Base-by-base conservation (phyloP, 2,888 invertebrate genomes). In the Ophion slaviceki region DNA sequence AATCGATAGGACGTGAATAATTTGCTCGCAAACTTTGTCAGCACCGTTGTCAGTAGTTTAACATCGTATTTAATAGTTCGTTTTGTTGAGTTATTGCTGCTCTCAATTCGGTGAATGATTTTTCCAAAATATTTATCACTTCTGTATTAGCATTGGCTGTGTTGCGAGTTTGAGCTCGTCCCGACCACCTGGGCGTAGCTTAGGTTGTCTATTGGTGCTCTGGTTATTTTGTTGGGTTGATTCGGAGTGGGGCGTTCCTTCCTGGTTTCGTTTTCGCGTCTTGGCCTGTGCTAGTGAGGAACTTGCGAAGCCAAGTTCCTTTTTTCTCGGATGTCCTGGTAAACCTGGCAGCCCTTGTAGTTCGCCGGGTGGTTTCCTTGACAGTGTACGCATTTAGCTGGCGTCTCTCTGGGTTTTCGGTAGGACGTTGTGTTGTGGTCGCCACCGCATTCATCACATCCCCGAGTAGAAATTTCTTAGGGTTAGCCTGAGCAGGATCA, bases 31-130 rank as follows among this genome's bases (percentile, higher is more conserved):
- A 66, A 66, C 76, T 64, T 76, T 45, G 66, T 76, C 11, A 76
- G 57, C 40, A 75, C 11, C 17, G 24, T 75, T n/a, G 47, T 45
- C 40, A 40, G 70, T 71, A 47, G 8, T 71, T 71, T 71, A 71
- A 2, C 28, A 47, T 62, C 24, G 66, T 32, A 11, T 36, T 66
- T n/a, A 75, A 40, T 5, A 75, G 75, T 62, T 75, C 17, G 62
- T 62, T 75, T 62, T 75, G 75, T 32, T 75, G 45, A 53, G 3
- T 62, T 75, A 62, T 24, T 7, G n/a, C 76, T 76, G 40, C 32
- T 47, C 61, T 62, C 7, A 76, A 64, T 76, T 76, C 66, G n/a
- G 7, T 76, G 47, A 64, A 76, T n/a, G 76, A 64, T 76, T 76
- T 64, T 20, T 64, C 47, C 4, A 66, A n/a, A 20, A 76, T 53